Percentiles rank a stretch among this genome's conserved stretches.
Evolutionary conservation across 2,888 invertebrate species (phyloP).

Genomic region (Lithophane semibrunnea): DNA sequence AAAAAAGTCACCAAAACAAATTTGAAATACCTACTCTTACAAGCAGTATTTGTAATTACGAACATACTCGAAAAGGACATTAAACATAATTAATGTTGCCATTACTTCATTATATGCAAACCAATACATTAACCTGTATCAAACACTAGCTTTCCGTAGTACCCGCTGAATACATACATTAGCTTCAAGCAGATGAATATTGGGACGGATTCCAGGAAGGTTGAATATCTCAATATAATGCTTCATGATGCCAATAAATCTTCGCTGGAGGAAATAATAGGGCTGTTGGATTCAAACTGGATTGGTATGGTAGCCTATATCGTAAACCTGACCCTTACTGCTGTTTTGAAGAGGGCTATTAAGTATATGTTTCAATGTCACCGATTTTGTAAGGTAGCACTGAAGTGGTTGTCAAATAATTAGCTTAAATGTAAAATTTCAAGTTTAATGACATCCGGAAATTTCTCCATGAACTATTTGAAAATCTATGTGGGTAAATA

Average conservation of each 20-base stretch:
- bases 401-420: neutral
- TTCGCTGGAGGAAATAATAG: conserved; percentile 20
- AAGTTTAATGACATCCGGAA: neutral
- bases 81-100: neutral
- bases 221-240: conserved; percentile 50
- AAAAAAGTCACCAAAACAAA: neutral
- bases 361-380: conserved; percentile 8
- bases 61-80: neutral
- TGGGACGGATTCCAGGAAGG: conserved; percentile 37
- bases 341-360: neutral
- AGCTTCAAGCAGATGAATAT: conserved; percentile 50
- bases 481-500: neutral
- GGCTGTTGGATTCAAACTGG: conserved; percentile 21
- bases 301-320: neutral
- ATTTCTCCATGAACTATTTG: neutral
- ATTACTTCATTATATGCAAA: neutral
- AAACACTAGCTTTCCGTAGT: conserved; percentile 8
- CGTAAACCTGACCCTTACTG: neutral
- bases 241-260: conserved; percentile 51
- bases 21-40: neutral
- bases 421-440: neutral
- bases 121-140: conserved; percentile 17
- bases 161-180: conserved; percentile 28
- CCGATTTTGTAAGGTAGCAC: neutral
- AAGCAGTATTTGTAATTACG: neutral